Base-by-base conservation (phyloP, 2,797 vertebrate genomes). In the Okamejei kenojei region DNA sequence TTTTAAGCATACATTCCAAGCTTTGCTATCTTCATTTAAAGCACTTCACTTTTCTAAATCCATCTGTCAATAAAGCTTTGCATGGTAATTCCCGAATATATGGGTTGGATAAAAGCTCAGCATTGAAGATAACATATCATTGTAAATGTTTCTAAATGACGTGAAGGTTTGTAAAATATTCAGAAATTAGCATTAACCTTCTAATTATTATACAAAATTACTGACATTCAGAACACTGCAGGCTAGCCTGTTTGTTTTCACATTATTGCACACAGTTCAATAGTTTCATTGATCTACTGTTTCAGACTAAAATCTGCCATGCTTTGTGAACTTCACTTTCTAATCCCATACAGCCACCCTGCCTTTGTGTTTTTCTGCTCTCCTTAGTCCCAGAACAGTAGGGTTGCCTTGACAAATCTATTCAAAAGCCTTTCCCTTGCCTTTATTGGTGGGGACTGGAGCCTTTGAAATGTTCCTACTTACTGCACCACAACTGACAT, bases 361-460 rank as follows among this genome's bases (percentile, higher is more conserved):
- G 97, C 96, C 97, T 98, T 98, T 98, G 97, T 98, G 96, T 96
- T 97, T 96, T 96, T 96, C 96, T 97, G 97, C 97, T 97, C 96
- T 97, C 97, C 96, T 95, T 97, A 95, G 96, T 97, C 96, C 96
- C 96, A 96, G 96, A 97, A 96, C 97, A 97, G 97, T 97, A 96
- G 96, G 96, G 97, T 97, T 98, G 98, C 98, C 97, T 98, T 98
- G 97, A 98, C 97, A 98, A 98, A 98, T 99, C 98, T 98, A 98
- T 98, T 98, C 97, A 98, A 96, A 97, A 97, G 96, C 96, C 94
- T 95, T 97, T 97, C 96, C 97, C 97, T 94, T 92, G 96, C 96
- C 96, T 98, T 97, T 97, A 98, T 98, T 98, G 97, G 97, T 97
- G 96, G 96, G 96, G 96, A 97, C 96, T 96, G 96, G 96, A 95